Evolutionary conservation across 2,797 vertebrate genomes (phyloP).

Genomic region (Danio tinwini): DNA sequence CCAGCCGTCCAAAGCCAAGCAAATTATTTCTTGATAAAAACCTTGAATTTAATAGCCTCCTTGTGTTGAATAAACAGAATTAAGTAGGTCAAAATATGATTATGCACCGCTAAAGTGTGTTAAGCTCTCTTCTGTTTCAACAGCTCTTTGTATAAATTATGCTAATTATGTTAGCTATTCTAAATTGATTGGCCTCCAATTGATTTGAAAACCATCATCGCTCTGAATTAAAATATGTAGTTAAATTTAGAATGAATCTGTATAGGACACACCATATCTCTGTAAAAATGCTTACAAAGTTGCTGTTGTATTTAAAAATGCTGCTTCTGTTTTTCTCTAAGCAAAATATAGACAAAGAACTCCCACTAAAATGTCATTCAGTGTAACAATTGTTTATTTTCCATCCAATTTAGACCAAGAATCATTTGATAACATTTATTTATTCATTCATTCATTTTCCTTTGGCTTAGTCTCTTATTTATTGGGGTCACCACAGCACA

Average conservation of each 20-base stretch:
- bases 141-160: slow-evolving; percentile 59
- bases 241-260: slow-evolving; percentile 26
- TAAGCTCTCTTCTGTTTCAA: slow-evolving; percentile 58
- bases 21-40: slow-evolving; percentile 9
- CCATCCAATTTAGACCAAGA: too few relatives aligned
- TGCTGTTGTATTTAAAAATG: too few relatives aligned
- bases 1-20: slow-evolving; percentile 21
- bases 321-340: too few relatives aligned
- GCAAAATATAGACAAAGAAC: too few relatives aligned
- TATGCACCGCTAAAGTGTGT: slow-evolving; percentile 56
- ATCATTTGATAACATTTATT: too few relatives aligned
- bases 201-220: slow-evolving; percentile 38
- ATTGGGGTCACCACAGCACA: too few relatives aligned
- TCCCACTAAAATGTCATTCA: too few relatives aligned
- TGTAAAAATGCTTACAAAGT: too few relatives aligned
- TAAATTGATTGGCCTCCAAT: slow-evolving; percentile 55
- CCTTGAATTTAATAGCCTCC: slow-evolving; percentile 37
- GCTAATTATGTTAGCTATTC: slow-evolving; percentile 56
- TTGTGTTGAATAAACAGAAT: slow-evolving; percentile 52
- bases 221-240: slow-evolving; percentile 43
- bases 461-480: too few relatives aligned
- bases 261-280: neutral
- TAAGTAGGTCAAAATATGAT: slow-evolving; percentile 64
- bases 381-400: too few relatives aligned
- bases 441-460: too few relatives aligned